Evolutionary conservation across 2,797 vertebrate genomes (phyloP).

Genomic region (Pseudopleuronectes americanus): DNA sequence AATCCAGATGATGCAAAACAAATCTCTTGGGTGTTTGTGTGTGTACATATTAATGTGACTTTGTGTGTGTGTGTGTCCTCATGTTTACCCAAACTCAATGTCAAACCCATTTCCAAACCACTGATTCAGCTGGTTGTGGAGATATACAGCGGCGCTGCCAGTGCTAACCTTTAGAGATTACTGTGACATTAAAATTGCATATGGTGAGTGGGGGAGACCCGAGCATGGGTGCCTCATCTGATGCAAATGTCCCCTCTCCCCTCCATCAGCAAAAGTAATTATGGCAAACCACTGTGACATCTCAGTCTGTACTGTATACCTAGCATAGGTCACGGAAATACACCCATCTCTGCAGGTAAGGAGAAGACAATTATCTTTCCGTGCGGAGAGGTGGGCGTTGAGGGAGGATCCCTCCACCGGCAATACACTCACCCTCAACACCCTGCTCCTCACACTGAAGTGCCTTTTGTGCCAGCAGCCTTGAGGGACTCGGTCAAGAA

Average conservation of each 20-base stretch:
- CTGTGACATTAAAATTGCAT: slow-evolving; percentile 78
- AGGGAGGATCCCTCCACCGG: slow-evolving; percentile 44
- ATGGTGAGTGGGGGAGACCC: slow-evolving; percentile 55
- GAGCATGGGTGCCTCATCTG: slow-evolving; percentile 59
- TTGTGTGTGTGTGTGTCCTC: not conserved
- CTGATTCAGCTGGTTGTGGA: slow-evolving; percentile 72
- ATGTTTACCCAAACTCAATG: slow-evolving; percentile 60
- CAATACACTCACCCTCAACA: slow-evolving; percentile 2
- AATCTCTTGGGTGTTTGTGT: not conserved
- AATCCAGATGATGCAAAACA: not conserved
- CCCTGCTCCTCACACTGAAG: slow-evolving; percentile 49
- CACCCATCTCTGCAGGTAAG: slow-evolving; percentile 67
- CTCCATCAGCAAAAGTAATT: slow-evolving; percentile 87
- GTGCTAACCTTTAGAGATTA: slow-evolving; percentile 81
- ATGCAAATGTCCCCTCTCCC: slow-evolving; percentile 82
- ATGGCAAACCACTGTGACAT: slow-evolving; percentile 76
- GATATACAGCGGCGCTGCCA: slow-evolving; percentile 57
- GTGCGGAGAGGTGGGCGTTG: slow-evolving; percentile 36
- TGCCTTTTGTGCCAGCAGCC: slow-evolving; percentile 54
- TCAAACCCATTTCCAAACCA: slow-evolving; percentile 76
- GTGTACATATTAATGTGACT: not conserved
- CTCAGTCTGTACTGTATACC: slow-evolving; percentile 61
- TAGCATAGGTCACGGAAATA: slow-evolving; percentile 79
- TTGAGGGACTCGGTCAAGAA: slow-evolving; percentile 55
- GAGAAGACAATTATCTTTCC: slow-evolving; percentile 79